Base-by-base conservation (phyloP, 2,888 invertebrate species). In the Rhagophthalmus giganteus region DNA sequence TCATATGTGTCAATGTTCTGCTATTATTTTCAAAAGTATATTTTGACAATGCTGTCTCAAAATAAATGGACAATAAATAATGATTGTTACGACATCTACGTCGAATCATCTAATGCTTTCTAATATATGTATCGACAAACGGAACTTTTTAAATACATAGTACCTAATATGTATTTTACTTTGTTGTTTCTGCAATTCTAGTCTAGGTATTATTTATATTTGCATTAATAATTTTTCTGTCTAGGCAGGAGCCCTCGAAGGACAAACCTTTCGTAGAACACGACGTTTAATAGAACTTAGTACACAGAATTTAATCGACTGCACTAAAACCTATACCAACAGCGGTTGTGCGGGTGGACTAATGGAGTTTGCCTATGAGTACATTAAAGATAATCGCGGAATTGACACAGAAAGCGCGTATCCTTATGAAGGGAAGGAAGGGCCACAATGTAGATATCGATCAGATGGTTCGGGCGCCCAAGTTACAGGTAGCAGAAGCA, bases 231-330 rank as follows among this genome's bases (percentile, higher is more conserved):
- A n/a, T n/a, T n/a, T n/a, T n/a, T 5, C 14, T 20, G 64, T 63
- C 20, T 54, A 83, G 81, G 81, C 81, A 48, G 84, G 80, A 9
- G 75, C 81, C 4, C 61, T 81, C 11, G 81, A 81, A 69, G 80
- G 79, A 6, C 80, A 81, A 47, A 70, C 76, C 55, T 78, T 71
- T 64, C 65, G 76, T 5, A 78, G 78, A 65, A 74, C 74, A 15
- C 77, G 77, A 3, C 68, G 72, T 26, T 66, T 81, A 10, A 70
- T 75, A 2, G 78, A 78, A 15, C 67, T 82, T 7, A 79, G 79
- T 56, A 78, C 79, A 51, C 81, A 82, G 62, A 79, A 82, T 64
- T 66, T 82, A 24, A 71, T 82, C 15, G 81, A 82, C 61, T 82
- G 81, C 60, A 76, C 78, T 1, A 63, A 57, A n/a, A 65, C 71